phyloP scores from a whole-genome alignment of 2,797 vertebrate genomes.

The Gymnodraco acuticeps region DNA sequence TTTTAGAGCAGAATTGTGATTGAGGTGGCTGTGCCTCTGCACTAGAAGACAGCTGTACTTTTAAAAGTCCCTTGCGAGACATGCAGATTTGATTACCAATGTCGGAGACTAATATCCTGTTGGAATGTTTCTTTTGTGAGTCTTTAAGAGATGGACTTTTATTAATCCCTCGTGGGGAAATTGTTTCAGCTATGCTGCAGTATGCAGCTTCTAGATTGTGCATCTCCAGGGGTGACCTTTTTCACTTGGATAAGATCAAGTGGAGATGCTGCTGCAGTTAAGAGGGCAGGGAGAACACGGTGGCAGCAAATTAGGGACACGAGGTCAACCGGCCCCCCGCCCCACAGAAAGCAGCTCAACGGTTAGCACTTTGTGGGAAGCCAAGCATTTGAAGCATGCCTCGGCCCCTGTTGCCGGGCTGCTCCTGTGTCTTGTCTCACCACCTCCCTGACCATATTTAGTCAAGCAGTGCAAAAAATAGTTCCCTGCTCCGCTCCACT shows the following conservation, averaged over 20 bases:
- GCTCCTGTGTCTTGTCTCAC: slow-evolving; percentile 90
- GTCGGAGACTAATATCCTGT: slow-evolving; percentile 24
- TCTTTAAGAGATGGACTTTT: neutral
- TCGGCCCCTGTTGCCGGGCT: slow-evolving; percentile 89
- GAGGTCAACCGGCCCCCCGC: slow-evolving; percentile 53
- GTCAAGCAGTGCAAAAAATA: slow-evolving; percentile 99
- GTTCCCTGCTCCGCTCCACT: slow-evolving; percentile 78
- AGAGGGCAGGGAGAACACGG: slow-evolving; percentile 50
- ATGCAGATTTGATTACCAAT: slow-evolving; percentile 56
- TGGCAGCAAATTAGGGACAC: slow-evolving; percentile 60
- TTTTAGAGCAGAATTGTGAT: slow-evolving; percentile 63
- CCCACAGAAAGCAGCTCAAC: slow-evolving; percentile 50
- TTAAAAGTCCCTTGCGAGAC: slow-evolving; percentile 63
- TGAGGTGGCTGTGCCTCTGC: slow-evolving; percentile 51
- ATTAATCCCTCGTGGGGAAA: no score
- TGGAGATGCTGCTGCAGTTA: slow-evolving; percentile 78
- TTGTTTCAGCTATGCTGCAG: no score
- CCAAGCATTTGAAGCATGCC: slow-evolving; percentile 94
- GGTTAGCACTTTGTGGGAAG: slow-evolving; percentile 77
- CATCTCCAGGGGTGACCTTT: slow-evolving; percentile 81
- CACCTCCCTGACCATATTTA: slow-evolving; percentile 99
- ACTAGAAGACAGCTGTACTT: slow-evolving; percentile 66
- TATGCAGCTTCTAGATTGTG: slow-evolving; percentile 11
- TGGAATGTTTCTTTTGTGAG: neutral
- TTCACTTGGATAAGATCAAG: slow-evolving; percentile 76